Evolutionary conservation across 2,888 invertebrate genomes (phyloP), one percentile per base, ranked within the genome.

Genomic region (Himalopsyche tibetana): DNA sequence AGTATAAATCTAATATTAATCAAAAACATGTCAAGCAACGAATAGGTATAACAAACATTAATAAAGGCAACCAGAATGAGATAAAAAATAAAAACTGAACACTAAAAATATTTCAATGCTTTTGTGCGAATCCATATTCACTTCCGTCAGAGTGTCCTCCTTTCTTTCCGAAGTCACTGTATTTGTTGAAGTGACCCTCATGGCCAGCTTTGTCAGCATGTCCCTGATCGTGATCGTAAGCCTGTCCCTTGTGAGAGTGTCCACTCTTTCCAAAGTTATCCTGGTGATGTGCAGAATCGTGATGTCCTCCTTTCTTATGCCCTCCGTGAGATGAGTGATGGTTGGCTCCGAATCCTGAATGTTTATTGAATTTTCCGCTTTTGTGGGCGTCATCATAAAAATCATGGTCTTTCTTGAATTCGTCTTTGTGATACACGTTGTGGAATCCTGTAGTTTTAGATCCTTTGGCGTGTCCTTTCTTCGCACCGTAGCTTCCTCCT

Each of bases 381-480:
- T 94, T 94, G 90, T 96, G 95, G 42, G 94, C 94, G 82, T 95
- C 95, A 89, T 96, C 96, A 90, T 96, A 96, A 92, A 96, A 96
- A 89, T 95, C 95, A 89, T 96, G 96, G 90, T 96, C 95, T 90
- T 96, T 96, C 91, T 96, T 96, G 93, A 94, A 96, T 91, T 96
- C 96, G 90, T 96, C 95, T 92, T 96, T 96, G 91, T 94, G 94
- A 91, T 95, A 96, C 1, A 95, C 95, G 89, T 95, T 96, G 91
- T 96, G 96, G 92, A 94, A 96, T 28, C 96, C 96, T 9, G 94
- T 95, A 38, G 95, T 94, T 83, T 95, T 95, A 88, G 95, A 94
- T 0, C 96, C 96, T 90, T 96, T 96, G 91, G 95, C 95, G 91
- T 94, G 94, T 88, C 94, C 94, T 84, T 94, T 93, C 88, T 94